phyloP scores from a whole-genome alignment of 2,797 vertebrate genomes.

The Mormyrops boulengeri region DNA sequence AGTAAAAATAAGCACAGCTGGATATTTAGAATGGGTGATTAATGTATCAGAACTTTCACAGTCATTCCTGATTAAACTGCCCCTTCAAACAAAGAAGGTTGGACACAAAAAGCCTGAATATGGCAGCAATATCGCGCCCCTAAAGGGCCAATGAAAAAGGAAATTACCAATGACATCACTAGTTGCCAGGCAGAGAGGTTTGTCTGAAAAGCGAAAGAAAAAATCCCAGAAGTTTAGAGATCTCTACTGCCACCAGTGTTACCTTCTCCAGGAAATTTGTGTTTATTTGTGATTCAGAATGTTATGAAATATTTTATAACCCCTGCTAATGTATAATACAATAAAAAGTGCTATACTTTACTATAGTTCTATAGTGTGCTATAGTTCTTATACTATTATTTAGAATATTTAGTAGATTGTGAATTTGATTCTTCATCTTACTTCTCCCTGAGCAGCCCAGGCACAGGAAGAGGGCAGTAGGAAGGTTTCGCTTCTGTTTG shows the following conservation, averaged over 20 bases:
- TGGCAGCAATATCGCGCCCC: neutral
- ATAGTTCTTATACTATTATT: too few species aligned
- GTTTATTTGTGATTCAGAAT: neutral
- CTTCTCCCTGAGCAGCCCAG: neutral
- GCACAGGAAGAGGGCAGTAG: neutral
- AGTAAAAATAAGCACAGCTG: neutral
- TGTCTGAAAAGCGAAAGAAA: too few species aligned
- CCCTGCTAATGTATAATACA: neutral
- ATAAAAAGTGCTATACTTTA: neutral
- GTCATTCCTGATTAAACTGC: neutral
- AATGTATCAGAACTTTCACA: neutral
- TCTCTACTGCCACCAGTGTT: neutral
- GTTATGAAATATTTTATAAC: neutral
- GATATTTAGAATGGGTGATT: neutral
- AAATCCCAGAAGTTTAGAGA: neutral
- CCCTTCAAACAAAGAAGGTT: neutral
- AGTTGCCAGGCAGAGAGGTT: too few species aligned
- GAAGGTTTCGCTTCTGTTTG: neutral
- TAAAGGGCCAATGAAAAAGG: neutral
- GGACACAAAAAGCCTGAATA: neutral
- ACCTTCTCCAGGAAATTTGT: neutral
- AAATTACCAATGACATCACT: neutral
- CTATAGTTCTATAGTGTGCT: too few species aligned
- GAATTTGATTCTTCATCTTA: neutral
- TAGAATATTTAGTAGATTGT: neutral